These are phyloP conservation scores for Cephonodes hylas DNA, from an alignment of 2,888 invertebrate genomes.

Conservation along the genomic window DNA sequence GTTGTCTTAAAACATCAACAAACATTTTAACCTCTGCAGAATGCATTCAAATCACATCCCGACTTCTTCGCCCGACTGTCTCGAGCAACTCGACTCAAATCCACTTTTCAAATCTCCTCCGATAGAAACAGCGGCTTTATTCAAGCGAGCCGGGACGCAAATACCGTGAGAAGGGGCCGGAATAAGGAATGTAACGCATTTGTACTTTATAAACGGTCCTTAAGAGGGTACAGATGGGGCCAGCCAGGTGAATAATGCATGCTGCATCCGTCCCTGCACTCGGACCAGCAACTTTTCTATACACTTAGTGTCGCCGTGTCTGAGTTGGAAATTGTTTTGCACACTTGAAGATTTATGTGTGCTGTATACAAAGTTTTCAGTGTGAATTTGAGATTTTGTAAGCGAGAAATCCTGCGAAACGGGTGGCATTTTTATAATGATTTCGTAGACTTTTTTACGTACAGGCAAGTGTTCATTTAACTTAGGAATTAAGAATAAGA, in stretches of 20 bases:
- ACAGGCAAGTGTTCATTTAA: no score
- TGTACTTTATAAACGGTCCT: conserved; percentile 31
- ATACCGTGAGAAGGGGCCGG: conserved; percentile 19
- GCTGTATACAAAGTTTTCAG: background rate
- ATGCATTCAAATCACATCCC: background rate
- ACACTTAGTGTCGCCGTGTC: conserved; percentile 19
- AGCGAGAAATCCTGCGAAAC: no score
- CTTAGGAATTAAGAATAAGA: no score
- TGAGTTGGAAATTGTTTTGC: background rate
- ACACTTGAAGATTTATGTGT: background rate
- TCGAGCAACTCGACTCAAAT: background rate
- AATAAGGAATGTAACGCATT: conserved; percentile 26
- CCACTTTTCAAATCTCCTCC: conserved; percentile 18
- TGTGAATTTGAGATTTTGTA: background rate
- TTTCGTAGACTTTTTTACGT: no score
- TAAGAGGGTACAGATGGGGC: conserved; percentile 23
- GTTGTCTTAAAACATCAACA: no score
- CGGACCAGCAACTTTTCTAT: conserved; percentile 24
- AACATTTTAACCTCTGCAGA: background rate
- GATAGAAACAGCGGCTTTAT: conserved; percentile 2
- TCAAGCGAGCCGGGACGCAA: conserved; percentile 14
- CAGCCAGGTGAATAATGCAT: conserved; percentile 39
- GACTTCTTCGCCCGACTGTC: background rate
- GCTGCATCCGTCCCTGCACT: conserved; percentile 23
- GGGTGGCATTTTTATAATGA: no score